Percentiles rank a stretch among this genome's conserved stretches.
Conservation (phyloP, 2,888 invertebrate genomes). For the Protonemura montana region DNA sequence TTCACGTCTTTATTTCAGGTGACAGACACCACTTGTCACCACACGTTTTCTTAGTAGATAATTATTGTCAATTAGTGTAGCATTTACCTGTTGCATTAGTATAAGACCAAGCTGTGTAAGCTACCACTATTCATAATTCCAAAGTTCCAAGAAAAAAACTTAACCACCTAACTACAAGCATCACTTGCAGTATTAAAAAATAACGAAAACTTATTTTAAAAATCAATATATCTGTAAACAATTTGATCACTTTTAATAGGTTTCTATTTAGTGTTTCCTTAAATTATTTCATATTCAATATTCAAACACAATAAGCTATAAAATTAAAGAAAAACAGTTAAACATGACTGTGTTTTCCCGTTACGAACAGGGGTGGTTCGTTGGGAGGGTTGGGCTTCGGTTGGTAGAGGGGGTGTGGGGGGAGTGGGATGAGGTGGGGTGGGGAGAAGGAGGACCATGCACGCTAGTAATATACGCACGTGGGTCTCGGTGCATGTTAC, state of each 20-base stretch:
- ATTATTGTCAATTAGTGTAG: neutral
- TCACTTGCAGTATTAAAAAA: too few relatives aligned
- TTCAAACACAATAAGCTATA: neutral
- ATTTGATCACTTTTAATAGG: too few relatives aligned
- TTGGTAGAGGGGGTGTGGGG: neutral
- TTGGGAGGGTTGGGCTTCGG: neutral
- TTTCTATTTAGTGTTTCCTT: neutral
- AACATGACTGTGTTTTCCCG: neutral
- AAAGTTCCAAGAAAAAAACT: too few relatives aligned
- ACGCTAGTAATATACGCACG: neutral
- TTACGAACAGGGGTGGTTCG: neutral
- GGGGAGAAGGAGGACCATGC: neutral
- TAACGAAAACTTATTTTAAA: too few relatives aligned
- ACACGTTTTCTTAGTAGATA: neutral
- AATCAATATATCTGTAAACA: too few relatives aligned
- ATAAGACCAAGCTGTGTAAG: neutral
- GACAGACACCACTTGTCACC: neutral
- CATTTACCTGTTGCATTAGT: neutral
- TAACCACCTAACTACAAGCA: too few relatives aligned
- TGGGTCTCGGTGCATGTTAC: slow-evolving; percentile 23
- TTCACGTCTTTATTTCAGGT: neutral
- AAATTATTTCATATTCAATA: neutral
- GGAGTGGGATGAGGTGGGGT: neutral
- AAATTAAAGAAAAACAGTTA: neutral
- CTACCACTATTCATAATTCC: too few relatives aligned